Evolutionary conservation across 2,888 invertebrate species (phyloP), one percentile per base, ranked within the genome.

Genomic region (Strigamia maritima): DNA sequence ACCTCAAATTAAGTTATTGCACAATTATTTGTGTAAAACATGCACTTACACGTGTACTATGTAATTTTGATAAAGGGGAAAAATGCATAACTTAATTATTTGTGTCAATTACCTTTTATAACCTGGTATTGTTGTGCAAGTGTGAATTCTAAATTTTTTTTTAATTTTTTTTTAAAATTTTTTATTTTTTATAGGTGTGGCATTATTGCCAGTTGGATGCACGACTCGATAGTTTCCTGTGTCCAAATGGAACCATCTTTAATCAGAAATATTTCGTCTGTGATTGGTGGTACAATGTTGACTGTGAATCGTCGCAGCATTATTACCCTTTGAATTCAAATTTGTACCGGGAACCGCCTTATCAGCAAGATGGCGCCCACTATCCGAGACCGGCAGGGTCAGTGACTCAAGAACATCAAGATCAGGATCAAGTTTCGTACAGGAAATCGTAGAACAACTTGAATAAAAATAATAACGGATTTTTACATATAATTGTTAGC

Each of bases 231-330:
- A 80, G 80, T 54, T 77, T 54, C 10, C 44, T 81, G 16, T 81
- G 81, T 54, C 78, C 76, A 6, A 79, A 79, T 26, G 81, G 81
- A 16, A 81, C 81, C 26, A 38, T 81, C 24, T 81, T 81, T 44
- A 80, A 80, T 40, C 81, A 81, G 65, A 77, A 74, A 22, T 70
- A 78, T 14, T 80, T 81, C 24, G 76, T 78, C 26, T 81, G 81
- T 74, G 79, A 81, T 24, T 81, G 81, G 81, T 81, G 81, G 81
- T 80, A 80, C 79, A 79, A 79, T 35, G 81, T 81, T 14, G 80
- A 81, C 24, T 81, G 81, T 24, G 49, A 54, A 12, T 19, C 76
- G 8, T 75, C 81, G 2, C 22, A 24, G 16, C 7, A 24, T 28
- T 80, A 65, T 49, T 81, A 81, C 31, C 24, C 38, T 0, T 16